Base-by-base conservation (phyloP, 2,888 invertebrate genomes). In the Torymus aiolomorphi region DNA sequence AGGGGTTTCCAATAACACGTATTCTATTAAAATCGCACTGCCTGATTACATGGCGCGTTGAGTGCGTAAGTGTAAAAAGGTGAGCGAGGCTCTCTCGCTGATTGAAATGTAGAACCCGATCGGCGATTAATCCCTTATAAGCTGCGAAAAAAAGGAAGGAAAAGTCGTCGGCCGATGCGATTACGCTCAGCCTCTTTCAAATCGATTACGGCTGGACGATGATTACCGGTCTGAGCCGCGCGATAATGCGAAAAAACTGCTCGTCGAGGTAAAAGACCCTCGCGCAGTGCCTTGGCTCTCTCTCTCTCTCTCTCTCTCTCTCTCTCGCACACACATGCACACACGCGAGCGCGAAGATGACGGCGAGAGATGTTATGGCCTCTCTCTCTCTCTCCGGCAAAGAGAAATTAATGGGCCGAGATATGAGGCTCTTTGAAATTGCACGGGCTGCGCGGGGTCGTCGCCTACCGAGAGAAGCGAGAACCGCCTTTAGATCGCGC, bases 371-470 rank as follows among this genome's bases (percentile, higher is more conserved):
- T 66, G 75, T 20, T 56, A 56, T 42, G 42, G 66, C 14, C 57
- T 20, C 18, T 8, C 62, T 56, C 74, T 12, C 75, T 70, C 78
- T 42, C 42, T 42, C 42, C 42, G 42, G 78, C 74, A 74, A 78
- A 74, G 79, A 69, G 79, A 70, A 71, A 70, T 75, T 75, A 79
- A 79, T 75, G 79, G 75, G 52, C 70, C 76, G 76, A 73, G 76
- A 75, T 71, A 71, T 14, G 75, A 59, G 74, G 56, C 67, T 72
- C 76, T 56, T 66, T 62, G 80, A 76, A 76, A 80, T 80, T 80
- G 74, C 74, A 75, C 73, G 74, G 57, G 42, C 42, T 42, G 42
- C 8, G 42, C 42, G 42, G 42, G 42, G 42, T 42, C 42, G 42
- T 42, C 42, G 42, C 42, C 42, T 42, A 42, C 49, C 14, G 54